Evolutionary conservation across 1,140 invertebrate genomes (phyloP).

Genomic region (Eriosoma lanigerum): DNA sequence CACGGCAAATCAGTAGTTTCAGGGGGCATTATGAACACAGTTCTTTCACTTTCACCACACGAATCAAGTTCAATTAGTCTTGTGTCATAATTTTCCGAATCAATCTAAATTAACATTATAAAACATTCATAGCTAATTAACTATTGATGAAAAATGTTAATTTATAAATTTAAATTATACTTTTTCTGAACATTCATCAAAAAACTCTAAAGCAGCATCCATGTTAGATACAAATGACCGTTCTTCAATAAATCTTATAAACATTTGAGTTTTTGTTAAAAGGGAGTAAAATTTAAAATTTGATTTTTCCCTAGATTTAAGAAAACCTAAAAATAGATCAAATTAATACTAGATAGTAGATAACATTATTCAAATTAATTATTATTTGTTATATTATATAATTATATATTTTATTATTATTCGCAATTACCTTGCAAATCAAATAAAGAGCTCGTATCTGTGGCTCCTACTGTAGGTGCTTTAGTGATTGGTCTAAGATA

Average conservation of each 20-base stretch:
- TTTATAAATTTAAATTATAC: conserved; percentile 56
- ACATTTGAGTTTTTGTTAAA: conserved; percentile 93
- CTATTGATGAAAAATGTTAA: not conserved
- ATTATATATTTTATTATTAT: too few species aligned
- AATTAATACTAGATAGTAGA: too few species aligned
- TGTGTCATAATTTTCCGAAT: conserved; percentile 62
- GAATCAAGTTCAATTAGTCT: conserved; percentile 76
- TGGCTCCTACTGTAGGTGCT: conserved; percentile 89
- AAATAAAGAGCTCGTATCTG: conserved; percentile 92
- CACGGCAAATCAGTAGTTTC: conserved; percentile 65
- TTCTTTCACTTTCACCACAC: conserved; percentile 78
- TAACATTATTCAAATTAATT: too few species aligned
- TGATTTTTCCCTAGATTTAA: conserved; percentile 72
- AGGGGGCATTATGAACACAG: conserved; percentile 94
- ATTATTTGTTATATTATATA: too few species aligned
- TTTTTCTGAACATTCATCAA: conserved; percentile 94
- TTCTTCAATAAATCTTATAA: conserved; percentile 98
- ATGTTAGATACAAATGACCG: conserved; percentile 96
- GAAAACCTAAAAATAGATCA: conserved; percentile 61
- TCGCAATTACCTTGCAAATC: conserved; percentile 83
- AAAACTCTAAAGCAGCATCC: conserved; percentile 90
- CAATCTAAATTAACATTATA: conserved; percentile 57
- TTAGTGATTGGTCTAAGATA: conserved; percentile 93
- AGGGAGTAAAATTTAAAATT: conserved; percentile 89
- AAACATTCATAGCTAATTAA: not conserved